Conservation (phyloP, 2,113 vertebrate species). For the Sceloporus undulatus region DNA sequence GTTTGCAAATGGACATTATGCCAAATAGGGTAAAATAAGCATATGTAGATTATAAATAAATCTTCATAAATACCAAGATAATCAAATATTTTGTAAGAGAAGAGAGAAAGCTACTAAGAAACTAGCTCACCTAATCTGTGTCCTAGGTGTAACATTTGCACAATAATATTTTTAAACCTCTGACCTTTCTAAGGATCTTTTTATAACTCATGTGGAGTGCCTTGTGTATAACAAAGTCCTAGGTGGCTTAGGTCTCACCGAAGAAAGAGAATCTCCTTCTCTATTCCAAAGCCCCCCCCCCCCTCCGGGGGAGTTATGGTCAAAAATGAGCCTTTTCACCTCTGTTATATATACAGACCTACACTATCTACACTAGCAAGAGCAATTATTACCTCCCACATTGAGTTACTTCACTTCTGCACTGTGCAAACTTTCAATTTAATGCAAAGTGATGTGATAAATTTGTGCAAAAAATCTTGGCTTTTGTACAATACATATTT, state of each 20-base stretch:
- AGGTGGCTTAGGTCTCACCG: neutral
- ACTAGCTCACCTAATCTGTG: neutral
- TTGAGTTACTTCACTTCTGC: no score
- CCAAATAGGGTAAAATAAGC: neutral
- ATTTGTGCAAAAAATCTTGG: no score
- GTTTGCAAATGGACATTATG: neutral
- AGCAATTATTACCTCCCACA: no score
- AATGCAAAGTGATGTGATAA: no score
- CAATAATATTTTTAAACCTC: neutral
- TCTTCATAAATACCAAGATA: neutral
- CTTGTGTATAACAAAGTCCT: neutral
- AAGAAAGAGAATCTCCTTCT: neutral
- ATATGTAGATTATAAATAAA: neutral
- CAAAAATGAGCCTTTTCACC: no score
- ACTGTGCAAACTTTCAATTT: no score
- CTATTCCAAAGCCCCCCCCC: neutral
- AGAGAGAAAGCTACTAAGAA: neutral
- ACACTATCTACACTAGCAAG: no score
- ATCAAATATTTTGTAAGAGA: neutral
- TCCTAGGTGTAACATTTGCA: constrained; percentile 8
- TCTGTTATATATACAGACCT: no score
- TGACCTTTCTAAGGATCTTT: constrained; percentile 7
- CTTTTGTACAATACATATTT: no score
- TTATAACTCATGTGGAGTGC: neutral
- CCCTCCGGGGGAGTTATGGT: no score